Percentiles rank a stretch among this genome's conserved stretches.
Conservation (phyloP, 2,797 vertebrate genomes). For the Rhinella marina region DNA sequence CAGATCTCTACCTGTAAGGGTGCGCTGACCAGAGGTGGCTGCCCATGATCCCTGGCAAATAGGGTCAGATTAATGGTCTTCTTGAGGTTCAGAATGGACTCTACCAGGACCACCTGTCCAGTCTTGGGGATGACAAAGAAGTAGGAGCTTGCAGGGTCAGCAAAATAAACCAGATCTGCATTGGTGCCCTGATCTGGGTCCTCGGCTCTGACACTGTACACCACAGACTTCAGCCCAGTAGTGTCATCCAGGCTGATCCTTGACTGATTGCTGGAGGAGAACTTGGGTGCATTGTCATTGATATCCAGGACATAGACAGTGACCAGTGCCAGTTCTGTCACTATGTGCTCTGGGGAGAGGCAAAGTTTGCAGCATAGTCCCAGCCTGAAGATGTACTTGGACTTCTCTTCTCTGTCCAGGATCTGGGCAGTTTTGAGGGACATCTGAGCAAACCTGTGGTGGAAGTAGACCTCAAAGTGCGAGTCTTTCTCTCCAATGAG, state of each 20-base stretch:
- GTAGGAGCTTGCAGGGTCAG: constrained; percentile 78
- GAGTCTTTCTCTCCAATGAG: constrained; percentile 79
- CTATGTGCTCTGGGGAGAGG: constrained; percentile 64
- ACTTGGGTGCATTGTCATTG: constrained; percentile 85
- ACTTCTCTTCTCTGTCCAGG: constrained; percentile 82
- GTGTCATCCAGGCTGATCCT: constrained; percentile 81
- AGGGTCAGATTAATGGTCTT: constrained; percentile 78
- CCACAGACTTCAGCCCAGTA: constrained; percentile 78
- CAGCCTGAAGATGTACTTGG: constrained; percentile 77
- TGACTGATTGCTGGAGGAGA: constrained; percentile 65
- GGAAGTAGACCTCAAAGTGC: constrained; percentile 79
- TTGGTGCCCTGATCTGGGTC: constrained; percentile 85
- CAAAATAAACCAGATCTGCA: constrained; percentile 84
- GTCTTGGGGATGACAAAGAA: constrained; percentile 89
- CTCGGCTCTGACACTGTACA: constrained; percentile 78
- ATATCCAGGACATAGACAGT: constrained; percentile 85
- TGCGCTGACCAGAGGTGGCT: constrained; percentile 79
- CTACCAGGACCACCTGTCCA: constrained; percentile 83
- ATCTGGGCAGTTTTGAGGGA: constrained; percentile 79
- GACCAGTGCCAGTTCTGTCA: constrained; percentile 76
- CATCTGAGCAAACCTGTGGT: constrained; percentile 81
- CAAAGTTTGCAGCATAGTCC: constrained; percentile 78
- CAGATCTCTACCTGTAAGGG: constrained; percentile 78
- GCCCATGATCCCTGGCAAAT: constrained; percentile 83
- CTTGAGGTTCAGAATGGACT: constrained; percentile 82